These are phyloP conservation scores for Tryphoninae sp. DNA, from an alignment of 2,888 invertebrate genomes.

Conservation along the genomic window DNA sequence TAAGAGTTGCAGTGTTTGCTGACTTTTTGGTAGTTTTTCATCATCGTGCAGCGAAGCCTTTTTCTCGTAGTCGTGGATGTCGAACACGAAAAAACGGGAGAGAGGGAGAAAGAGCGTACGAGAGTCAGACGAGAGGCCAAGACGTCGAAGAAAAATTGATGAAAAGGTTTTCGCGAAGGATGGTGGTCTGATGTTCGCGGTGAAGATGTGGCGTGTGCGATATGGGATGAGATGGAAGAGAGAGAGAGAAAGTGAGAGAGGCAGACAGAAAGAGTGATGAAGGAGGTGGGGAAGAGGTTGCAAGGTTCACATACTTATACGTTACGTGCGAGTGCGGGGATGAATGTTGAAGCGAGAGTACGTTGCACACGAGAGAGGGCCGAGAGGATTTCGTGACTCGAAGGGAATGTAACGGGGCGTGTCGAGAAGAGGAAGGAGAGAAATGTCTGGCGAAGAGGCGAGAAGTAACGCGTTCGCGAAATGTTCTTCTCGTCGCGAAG, in stretches of 20 bases:
- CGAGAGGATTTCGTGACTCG: slow-evolving; percentile 57
- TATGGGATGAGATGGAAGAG: neutral
- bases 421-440: slow-evolving; percentile 43
- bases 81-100: slow-evolving; percentile 6
- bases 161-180: slow-evolving; percentile 40
- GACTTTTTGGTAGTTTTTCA: slow-evolving; percentile 48
- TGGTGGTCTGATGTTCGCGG: slow-evolving; percentile 33
- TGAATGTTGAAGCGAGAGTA: slow-evolving; percentile 57
- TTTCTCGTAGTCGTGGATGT: slow-evolving; percentile 39
- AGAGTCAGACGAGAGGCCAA: slow-evolving; percentile 31
- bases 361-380: slow-evolving; percentile 22
- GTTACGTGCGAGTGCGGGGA: slow-evolving; percentile 52
- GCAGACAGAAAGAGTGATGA: neutral
- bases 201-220: slow-evolving; percentile 17
- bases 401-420: slow-evolving; percentile 60
- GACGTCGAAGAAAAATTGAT: slow-evolving; percentile 64
- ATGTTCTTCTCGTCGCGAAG: slow-evolving; percentile 54
- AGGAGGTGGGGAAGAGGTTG: slow-evolving; percentile 14
- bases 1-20: slow-evolving; percentile 41
- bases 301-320: slow-evolving; percentile 45
- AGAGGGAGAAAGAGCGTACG: neutral
- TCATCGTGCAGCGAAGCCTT: slow-evolving; percentile 35
- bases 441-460: slow-evolving; percentile 62
- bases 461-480: slow-evolving; percentile 61
- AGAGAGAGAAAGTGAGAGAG: neutral